phyloP scores from a whole-genome alignment of 2,888 invertebrate genomes.

The Ctena decussata region DNA sequence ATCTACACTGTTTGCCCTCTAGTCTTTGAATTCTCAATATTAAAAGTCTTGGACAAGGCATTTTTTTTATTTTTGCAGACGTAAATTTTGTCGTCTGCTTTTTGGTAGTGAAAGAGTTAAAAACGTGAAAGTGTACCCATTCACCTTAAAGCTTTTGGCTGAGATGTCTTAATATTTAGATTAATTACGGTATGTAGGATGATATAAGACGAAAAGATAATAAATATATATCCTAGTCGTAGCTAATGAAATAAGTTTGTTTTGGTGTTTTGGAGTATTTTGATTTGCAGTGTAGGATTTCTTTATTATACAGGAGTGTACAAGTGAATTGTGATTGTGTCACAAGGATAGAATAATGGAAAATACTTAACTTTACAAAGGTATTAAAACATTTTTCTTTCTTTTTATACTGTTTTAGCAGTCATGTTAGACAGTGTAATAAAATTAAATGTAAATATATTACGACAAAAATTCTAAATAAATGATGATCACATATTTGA shows the following conservation, averaged over 20 bases:
- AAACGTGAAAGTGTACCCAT: not conserved
- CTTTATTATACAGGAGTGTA: not conserved
- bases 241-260: not conserved
- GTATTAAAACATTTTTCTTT: not conserved
- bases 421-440: not conserved
- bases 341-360: not conserved
- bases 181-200: not conserved
- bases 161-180: not conserved
- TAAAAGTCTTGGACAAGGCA: too few relatives aligned
- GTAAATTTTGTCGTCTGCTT: too few relatives aligned
- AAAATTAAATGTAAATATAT: not conserved
- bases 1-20: too few relatives aligned
- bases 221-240: not conserved
- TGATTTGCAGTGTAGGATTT: not conserved
- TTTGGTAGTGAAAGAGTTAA: too few relatives aligned
- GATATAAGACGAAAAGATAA: not conserved
- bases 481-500: not conserved
- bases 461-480: too few relatives aligned
- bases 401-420: not conserved
- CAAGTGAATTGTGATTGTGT: not conserved
- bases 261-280: not conserved
- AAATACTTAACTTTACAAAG: not conserved
- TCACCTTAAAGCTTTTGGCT: not conserved
- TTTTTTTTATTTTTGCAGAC: too few relatives aligned
- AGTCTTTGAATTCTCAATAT: too few relatives aligned